These are phyloP conservation scores for Tetanocera ferruginea DNA, from an alignment of 2,888 invertebrate species.

Conservation along the genomic window DNA sequence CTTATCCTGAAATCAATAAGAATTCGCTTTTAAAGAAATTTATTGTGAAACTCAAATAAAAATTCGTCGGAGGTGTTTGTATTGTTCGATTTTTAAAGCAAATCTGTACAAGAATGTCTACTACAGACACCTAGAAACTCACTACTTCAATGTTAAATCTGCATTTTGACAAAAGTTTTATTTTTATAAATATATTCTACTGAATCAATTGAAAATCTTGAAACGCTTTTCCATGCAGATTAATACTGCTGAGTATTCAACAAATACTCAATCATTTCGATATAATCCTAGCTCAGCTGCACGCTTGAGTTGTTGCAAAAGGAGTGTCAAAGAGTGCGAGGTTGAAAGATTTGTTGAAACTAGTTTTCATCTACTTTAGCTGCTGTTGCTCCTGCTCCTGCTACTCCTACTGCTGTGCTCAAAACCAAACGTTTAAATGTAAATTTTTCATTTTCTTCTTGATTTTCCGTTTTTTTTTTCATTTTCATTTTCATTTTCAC, in stretches of 20 bases:
- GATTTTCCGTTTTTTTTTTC: neutral
- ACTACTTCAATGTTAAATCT: too few species aligned
- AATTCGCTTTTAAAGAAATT: too few species aligned
- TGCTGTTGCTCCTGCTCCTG: too few species aligned
- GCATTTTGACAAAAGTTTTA: too few species aligned
- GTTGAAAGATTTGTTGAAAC: neutral
- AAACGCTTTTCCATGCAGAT: conserved; percentile 5
- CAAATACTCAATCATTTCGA: conserved; percentile 21
- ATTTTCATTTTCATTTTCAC: neutral
- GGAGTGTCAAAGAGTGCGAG: neutral
- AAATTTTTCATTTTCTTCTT: conserved; percentile 21
- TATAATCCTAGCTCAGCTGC: conserved; percentile 7
- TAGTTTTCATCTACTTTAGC: conserved; percentile 10
- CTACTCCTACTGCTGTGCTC: neutral
- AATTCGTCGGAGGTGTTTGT: too few species aligned
- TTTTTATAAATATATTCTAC: too few species aligned
- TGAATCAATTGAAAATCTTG: neutral
- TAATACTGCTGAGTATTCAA: neutral
- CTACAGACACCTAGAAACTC: too few species aligned
- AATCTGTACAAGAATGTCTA: too few species aligned
- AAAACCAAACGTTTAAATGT: neutral
- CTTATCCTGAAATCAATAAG: too few species aligned
- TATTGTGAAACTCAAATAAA: too few species aligned
- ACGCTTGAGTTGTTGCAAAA: neutral
- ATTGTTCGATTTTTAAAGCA: too few species aligned